Evolutionary conservation across 2,113 vertebrate genomes (phyloP).

Genomic region (Silurus meridionalis): DNA sequence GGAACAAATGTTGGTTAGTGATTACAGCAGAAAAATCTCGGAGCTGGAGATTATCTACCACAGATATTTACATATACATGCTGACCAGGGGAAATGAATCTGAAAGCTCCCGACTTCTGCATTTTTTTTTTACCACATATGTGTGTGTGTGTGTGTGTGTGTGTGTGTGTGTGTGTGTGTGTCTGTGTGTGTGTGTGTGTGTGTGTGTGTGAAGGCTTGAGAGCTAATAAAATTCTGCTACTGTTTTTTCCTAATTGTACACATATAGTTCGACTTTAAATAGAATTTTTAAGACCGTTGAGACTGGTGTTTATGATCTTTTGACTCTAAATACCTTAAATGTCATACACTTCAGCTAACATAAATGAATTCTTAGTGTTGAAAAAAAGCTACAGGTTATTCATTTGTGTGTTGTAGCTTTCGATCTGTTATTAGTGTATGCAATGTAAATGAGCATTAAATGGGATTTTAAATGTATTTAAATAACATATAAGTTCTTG

Average conservation of each 20-base stretch:
- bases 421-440: neutral
- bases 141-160: conserved; percentile 10
- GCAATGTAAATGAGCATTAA: neutral
- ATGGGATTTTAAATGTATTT: neutral
- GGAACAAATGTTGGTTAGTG: neutral
- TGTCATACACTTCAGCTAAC: neutral
- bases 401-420: neutral
- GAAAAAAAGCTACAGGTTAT: neutral
- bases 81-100: conserved; percentile 66
- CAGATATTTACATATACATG: conserved; percentile 33
- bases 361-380: neutral
- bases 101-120: conserved; percentile 68
- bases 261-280: neutral
- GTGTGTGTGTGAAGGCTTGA: neutral
- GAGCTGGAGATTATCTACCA: conserved; percentile 24
- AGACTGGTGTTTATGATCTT: neutral
- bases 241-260: neutral
- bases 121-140: conserved; percentile 33
- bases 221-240: neutral
- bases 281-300: neutral
- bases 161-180: conserved; percentile 18
- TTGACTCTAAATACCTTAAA: neutral
- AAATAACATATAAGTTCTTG: neutral
- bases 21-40: neutral
- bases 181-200: conserved; percentile 1